phyloP scores from a whole-genome alignment of 2,888 invertebrate genomes.

The Cryptocephalus primarius region DNA sequence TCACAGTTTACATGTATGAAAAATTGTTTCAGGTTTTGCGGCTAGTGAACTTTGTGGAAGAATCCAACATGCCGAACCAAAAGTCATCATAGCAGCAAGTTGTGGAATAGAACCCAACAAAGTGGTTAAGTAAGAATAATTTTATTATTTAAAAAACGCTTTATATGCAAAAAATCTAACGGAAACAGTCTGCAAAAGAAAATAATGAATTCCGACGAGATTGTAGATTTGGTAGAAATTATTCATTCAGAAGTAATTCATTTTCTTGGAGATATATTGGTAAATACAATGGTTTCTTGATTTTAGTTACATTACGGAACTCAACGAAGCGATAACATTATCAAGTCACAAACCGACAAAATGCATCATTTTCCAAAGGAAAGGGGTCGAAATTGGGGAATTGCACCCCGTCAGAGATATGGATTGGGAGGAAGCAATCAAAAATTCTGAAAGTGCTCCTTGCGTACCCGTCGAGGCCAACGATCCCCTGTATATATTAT shows the following conservation, averaged over 20 bases:
- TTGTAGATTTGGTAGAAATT: too few species aligned
- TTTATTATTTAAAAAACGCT: neutral
- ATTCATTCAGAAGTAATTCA: too few species aligned
- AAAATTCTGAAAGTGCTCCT: slow-evolving; percentile 53
- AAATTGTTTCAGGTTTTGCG: slow-evolving; percentile 59
- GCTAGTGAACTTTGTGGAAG: slow-evolving; percentile 76
- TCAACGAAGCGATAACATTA: slow-evolving; percentile 70
- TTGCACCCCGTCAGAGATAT: slow-evolving; percentile 58
- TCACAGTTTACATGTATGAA: too few species aligned
- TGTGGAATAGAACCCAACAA: slow-evolving; percentile 84
- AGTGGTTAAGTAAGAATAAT: slow-evolving; percentile 44
- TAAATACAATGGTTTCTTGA: neutral
- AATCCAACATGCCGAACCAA: slow-evolving; percentile 82
- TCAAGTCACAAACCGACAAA: slow-evolving; percentile 61
- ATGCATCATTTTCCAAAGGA: slow-evolving; percentile 75
- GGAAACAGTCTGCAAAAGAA: too few species aligned
- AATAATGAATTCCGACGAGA: too few species aligned
- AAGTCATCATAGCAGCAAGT: slow-evolving; percentile 80
- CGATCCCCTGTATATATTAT: slow-evolving; percentile 82
- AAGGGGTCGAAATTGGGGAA: slow-evolving; percentile 51
- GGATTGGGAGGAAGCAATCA: slow-evolving; percentile 65
- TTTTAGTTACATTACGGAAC: slow-evolving; percentile 61
- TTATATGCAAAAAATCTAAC: too few species aligned
- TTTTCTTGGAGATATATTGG: too few species aligned
- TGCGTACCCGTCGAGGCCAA: slow-evolving; percentile 83